Base-by-base conservation (phyloP, 1,140 invertebrate genomes). In the Tetranychus urticae region DNA sequence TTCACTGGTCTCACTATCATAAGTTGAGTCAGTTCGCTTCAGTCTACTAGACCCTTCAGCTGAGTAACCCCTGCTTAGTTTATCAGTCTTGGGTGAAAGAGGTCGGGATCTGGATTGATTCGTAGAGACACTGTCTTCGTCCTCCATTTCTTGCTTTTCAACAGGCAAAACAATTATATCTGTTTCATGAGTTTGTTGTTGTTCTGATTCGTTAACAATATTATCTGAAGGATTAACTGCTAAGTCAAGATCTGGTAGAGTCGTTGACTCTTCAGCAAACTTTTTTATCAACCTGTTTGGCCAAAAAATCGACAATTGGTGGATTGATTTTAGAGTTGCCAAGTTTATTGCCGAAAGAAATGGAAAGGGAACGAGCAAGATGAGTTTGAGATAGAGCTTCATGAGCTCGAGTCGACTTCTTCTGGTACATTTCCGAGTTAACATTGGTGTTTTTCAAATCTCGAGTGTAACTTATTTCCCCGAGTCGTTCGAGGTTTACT, bases 331-430 rank as follows among this genome's bases (percentile, higher is more conserved):
- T 14, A 2, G 23, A 23, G 12, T 46, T 42, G 12, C 91, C 87
- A 80, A 88, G 90, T 74, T 93, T 94, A n/a, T n/a, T n/a, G n/a
- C n/a, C n/a, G n/a, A n/a, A n/a, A n/a, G 87, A 90, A 12, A 85
- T 82, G 69, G 84, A 88, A 13, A 97, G 75, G 0, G 90, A 91
- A 70, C 88, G 84, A 56, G 82, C 69, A 55, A 74, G 73, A 61
- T 75, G 74, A 54, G 73, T 76, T 45, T 78, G 72, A 34, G 82
- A 83, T 50, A 96, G 72, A 0, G 89, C 89, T 74, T 93, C 88
- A 47, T 90, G 80, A 3, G 91, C 89, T 66, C 88, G 81, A 5
- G 10, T 42, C 39, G 1, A 6, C 39, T 6, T 42, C 39, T 42
- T 42, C 10, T 6, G 39, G 5, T 42, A 5, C 39, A 5, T 23